Percentiles rank a stretch among this genome's conserved stretches.
Conservation (phyloP, 2,113 vertebrate genomes). For the Macaca mulatta region DNA sequence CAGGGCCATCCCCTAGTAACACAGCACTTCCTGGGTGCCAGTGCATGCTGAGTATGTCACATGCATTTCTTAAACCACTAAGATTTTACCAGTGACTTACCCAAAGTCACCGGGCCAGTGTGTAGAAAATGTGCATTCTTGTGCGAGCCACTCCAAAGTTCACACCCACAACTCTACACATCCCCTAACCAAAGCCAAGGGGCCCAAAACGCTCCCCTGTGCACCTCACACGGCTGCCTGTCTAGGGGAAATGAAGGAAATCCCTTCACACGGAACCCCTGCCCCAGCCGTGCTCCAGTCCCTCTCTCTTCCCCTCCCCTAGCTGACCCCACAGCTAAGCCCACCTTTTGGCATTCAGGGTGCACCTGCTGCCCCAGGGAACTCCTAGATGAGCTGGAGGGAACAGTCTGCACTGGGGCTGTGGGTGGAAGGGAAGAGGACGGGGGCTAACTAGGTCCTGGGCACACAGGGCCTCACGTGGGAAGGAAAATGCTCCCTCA, state of each 20-base stretch:
- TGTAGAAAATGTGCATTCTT: background rate
- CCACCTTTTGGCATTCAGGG: background rate
- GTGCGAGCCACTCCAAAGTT: background rate
- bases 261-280: background rate
- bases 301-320: background rate
- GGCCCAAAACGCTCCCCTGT: background rate
- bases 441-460: background rate
- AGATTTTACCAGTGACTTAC: background rate
- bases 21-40: background rate
- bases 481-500: background rate
- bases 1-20: rapidly evolving
- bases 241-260: background rate
- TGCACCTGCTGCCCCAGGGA: background rate
- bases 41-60: background rate
- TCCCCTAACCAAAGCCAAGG: background rate
- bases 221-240: background rate
- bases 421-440: background rate
- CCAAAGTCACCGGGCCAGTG: background rate
- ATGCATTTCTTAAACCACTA: background rate
- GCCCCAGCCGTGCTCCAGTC: background rate
- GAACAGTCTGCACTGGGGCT: background rate
- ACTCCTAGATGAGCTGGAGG: background rate
- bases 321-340: background rate
- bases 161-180: background rate
- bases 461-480: background rate